Conservation (phyloP, 2,888 invertebrate genomes). For the Urechis unicinctus region DNA sequence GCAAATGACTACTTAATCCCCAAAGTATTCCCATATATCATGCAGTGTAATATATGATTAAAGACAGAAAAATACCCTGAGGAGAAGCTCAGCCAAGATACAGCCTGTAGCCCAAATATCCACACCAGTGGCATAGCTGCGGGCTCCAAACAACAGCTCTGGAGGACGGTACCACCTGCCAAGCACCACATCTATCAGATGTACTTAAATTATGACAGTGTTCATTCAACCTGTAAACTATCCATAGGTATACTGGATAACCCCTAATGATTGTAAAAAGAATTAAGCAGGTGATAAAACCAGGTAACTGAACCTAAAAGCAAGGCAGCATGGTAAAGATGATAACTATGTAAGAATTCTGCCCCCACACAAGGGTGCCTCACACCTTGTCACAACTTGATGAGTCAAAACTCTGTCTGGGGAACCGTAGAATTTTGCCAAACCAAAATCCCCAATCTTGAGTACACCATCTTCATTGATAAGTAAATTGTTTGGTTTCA, state of each 20-base stretch:
- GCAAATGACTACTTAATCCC: too few species aligned
- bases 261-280: too few species aligned
- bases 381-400: slow-evolving; percentile 91
- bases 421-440: slow-evolving; percentile 95
- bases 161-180: slow-evolving; percentile 67
- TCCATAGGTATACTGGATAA: too few species aligned
- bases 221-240: too few species aligned
- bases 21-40: too few species aligned
- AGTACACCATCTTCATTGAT: slow-evolving; percentile 85
- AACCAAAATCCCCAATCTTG: slow-evolving; percentile 98
- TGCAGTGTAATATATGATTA: too few species aligned
- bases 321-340: too few species aligned
- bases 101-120: slow-evolving; percentile 99
- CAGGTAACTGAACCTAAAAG: too few species aligned
- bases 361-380: background rate
- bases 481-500: slow-evolving; percentile 97
- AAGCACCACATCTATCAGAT: too few species aligned
- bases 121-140: slow-evolving; percentile 91
- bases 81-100: slow-evolving; percentile 82
- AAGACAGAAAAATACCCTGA: too few species aligned
- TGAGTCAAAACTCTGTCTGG: slow-evolving; percentile 93
- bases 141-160: slow-evolving; percentile 89
- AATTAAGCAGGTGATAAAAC: slow-evolving; percentile 3
- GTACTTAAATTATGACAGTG: too few species aligned
- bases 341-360: background rate